Evolutionary conservation across 92 coral and sea anemone genomes (phyloP), one percentile per base, ranked within the genome.

Genomic region (Porites lobata): DNA sequence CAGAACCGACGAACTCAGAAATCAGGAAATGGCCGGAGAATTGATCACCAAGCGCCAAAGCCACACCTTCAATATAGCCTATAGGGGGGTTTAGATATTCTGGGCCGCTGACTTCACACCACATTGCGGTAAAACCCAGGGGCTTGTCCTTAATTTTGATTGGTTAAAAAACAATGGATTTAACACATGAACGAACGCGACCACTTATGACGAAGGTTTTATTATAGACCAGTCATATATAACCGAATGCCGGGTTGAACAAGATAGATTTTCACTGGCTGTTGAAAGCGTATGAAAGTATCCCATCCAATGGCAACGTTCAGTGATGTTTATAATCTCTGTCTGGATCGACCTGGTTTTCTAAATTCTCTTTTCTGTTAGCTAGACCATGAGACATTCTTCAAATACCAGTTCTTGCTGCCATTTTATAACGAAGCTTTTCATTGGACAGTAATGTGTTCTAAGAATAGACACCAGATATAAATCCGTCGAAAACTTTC

Each of bases 1-100:
- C 93, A 93, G 93, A 89, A 91, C 92, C 93, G 90, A 91, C 86
- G 72, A 89, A 85, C 92, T 84, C 92, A 68, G 88, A 79, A 76
- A 65, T 91, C 93, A 93, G 98, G 96, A 95, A 95, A 93, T 93
- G 94, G 98, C 96, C 93, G 98, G 78, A 91, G 94, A 83, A 53
- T 89, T 80, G 96, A 91, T 95, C 93, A 91, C 87, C 71, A 26
- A 87, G 94, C 89, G 90, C 83, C 84, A 94, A 84, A 91, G 96
- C 98, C 98, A 95, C 98, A 95, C 98, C 98, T 95, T 91, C 93
- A 95, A 95, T 95, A 91, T 95, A 95, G 91, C 94, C 94, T 95
- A 95, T 95, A 93, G 98, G 98, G 98, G 98, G 96, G 93, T 91
- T 84, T 71, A 68, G 15, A 81, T 95, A 95, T 95, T 95, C 92